Percentiles rank a stretch among this genome's conserved stretches.
phyloP scores from a whole-genome alignment of 2,113 vertebrate genomes.

The Apus apus region DNA sequence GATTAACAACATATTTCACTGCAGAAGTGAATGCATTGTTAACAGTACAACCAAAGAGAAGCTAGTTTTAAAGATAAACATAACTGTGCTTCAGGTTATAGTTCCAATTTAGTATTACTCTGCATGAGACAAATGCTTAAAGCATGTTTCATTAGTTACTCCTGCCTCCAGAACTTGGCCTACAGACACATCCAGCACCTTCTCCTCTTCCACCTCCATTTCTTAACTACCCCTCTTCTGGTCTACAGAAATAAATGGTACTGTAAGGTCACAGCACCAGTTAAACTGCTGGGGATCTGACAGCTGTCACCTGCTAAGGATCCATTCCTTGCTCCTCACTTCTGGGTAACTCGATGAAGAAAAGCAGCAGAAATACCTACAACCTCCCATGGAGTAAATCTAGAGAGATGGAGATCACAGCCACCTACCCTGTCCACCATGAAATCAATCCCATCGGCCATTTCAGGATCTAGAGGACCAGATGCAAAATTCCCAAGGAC shows the following conservation, averaged over 20 bases:
- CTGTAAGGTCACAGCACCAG: not conserved
- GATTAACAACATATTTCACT: not conserved
- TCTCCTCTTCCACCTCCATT: not conserved
- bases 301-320: not conserved
- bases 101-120: not conserved
- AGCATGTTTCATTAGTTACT: not conserved
- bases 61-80: not conserved
- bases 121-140: not conserved
- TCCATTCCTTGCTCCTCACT: not conserved
- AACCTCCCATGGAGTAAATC: not conserved
- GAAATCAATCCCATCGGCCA: constrained; percentile 98
- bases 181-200: not conserved
- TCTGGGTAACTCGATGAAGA: not conserved
- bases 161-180: not conserved
- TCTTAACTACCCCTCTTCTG: not conserved
- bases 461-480: constrained; percentile 93
- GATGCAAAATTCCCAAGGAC: constrained; percentile 96
- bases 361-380: not conserved
- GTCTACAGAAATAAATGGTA: not conserved
- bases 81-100: not conserved
- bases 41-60: not conserved
- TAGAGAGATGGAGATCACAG: not conserved
- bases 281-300: not conserved
- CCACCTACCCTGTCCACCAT: constrained; percentile 96
- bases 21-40: not conserved